phyloP scores from a whole-genome alignment of 2,113 vertebrate genomes.

The Sturnira hondurensis region DNA sequence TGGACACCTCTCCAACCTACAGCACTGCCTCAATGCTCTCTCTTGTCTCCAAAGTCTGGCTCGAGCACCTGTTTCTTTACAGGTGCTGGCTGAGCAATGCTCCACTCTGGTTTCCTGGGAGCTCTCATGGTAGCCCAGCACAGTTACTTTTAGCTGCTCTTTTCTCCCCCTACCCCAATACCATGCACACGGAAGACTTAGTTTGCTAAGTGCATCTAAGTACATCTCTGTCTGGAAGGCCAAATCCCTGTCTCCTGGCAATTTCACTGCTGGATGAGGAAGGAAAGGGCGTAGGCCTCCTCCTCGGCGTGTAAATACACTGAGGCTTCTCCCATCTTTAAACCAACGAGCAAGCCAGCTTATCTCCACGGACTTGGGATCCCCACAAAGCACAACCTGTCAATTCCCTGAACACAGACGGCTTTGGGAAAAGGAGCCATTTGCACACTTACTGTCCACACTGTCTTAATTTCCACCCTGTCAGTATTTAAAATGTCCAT shows the following conservation, averaged over 20 bases:
- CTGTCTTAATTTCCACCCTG: not conserved
- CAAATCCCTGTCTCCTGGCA: not conserved
- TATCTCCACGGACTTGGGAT: rapidly evolving
- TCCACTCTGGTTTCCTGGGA: not conserved
- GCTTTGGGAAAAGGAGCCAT: not conserved
- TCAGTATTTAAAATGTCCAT: not conserved
- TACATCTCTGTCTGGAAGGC: rapidly evolving
- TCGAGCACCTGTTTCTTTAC: no score
- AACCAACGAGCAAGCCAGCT: not conserved
- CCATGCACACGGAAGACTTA: rapidly evolving
- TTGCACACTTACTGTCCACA: no score
- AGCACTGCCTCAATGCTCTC: not conserved
- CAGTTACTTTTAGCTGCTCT: no score
- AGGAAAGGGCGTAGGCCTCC: not conserved
- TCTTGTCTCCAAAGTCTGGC: not conserved
- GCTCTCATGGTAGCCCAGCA: not conserved
- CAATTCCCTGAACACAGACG: not conserved
- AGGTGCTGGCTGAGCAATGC: not conserved
- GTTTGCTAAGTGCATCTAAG: no score
- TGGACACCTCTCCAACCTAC: not conserved
- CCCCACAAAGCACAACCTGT: not conserved
- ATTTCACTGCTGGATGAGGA: not conserved
- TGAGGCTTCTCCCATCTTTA: not conserved
- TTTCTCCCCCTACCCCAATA: not conserved
- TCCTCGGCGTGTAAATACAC: no score